These are phyloP conservation scores for Pangasius macronema DNA, from an alignment of 2,797 vertebrate genomes.

Conservation along the genomic window DNA sequence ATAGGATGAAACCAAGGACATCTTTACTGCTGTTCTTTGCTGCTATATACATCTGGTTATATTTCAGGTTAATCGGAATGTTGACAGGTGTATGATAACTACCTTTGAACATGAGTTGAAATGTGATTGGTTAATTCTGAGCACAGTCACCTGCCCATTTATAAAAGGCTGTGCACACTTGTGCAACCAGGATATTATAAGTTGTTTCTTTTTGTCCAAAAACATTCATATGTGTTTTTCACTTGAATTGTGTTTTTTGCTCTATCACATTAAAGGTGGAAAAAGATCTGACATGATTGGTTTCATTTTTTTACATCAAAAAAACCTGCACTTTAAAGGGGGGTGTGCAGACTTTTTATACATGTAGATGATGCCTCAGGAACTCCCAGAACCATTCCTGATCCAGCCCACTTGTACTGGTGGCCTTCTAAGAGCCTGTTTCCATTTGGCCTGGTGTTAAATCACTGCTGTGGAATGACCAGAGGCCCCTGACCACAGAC, in stretches of 20 bases:
- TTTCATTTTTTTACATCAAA: neutral
- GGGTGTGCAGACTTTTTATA: neutral
- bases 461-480: neutral
- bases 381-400: neutral
- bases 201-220: neutral
- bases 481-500: neutral
- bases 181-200: neutral
- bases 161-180: neutral
- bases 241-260: neutral
- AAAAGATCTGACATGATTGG: neutral
- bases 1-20: too few species aligned
- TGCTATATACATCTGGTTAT: too few species aligned
- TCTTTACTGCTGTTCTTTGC: neutral
- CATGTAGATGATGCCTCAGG: neutral
- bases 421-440: too few species aligned
- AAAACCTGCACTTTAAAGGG: neutral
- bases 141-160: neutral
- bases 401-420: neutral
- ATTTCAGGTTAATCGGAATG: neutral
- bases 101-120: neutral
- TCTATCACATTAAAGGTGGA: neutral
- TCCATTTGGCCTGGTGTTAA: neutral
- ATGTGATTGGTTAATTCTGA: neutral
- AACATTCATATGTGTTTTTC: neutral
- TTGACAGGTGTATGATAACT: neutral